Evolutionary conservation across 2,888 invertebrate species (phyloP).

Genomic region (Metallyticus violacea): DNA sequence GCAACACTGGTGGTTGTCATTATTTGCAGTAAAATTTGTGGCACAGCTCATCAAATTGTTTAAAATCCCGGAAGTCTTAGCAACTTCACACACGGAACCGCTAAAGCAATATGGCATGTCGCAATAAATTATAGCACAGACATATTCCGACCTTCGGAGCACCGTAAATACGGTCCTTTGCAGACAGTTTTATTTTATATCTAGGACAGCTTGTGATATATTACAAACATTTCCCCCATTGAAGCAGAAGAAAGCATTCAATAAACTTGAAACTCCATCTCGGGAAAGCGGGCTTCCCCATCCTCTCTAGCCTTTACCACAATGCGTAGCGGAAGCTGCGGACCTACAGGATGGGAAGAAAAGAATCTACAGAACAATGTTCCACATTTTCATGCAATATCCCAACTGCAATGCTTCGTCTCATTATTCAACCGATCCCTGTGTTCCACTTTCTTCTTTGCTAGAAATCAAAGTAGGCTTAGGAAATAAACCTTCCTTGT

Average conservation of each 20-base stretch:
- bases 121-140: background rate
- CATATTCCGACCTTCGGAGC: background rate
- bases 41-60: no score
- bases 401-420: background rate
- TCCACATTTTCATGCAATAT: no score
- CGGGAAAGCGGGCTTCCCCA: background rate
- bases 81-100: background rate
- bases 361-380: no score
- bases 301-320: background rate
- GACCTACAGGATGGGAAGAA: background rate
- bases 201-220: background rate
- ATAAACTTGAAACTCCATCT: background rate
- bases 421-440: background rate
- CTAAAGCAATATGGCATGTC: background rate
- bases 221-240: background rate
- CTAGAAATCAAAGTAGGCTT: background rate
- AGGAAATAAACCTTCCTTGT: background rate
- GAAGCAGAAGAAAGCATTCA: background rate
- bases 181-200: conserved; percentile 1
- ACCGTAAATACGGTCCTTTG: background rate
- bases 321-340: background rate
- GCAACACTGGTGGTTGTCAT: no score
- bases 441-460: background rate
- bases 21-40: background rate
- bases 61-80: background rate